These are phyloP conservation scores for Cephus pulcher DNA, from an alignment of 2,888 invertebrate species.

Conservation along the genomic window DNA sequence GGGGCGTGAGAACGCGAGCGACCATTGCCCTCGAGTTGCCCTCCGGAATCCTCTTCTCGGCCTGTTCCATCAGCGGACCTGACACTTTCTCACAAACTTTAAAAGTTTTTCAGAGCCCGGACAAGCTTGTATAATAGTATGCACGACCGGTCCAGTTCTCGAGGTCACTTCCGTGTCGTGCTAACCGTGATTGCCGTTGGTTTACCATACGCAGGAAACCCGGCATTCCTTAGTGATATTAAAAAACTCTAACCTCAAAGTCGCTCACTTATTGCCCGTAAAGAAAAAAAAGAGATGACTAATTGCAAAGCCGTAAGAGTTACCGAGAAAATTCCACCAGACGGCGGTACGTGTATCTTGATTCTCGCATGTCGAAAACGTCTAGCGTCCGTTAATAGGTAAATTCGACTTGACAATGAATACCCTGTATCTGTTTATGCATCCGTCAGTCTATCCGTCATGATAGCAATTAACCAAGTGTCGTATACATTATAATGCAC, in stretches of 20 bases:
- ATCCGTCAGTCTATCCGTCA: slow-evolving; percentile 33
- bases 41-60: slow-evolving; percentile 41
- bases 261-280: slow-evolving; percentile 46
- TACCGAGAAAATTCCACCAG: no score
- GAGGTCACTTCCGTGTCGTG: slow-evolving; percentile 45
- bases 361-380: no score
- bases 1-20: slow-evolving; percentile 58
- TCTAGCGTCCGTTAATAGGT: no score
- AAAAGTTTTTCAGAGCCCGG: slow-evolving; percentile 40
- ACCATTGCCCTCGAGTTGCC: slow-evolving; percentile 44
- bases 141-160: slow-evolving; percentile 38
- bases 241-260: slow-evolving; percentile 24
- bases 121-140: slow-evolving; percentile 36
- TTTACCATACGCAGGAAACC: neutral
- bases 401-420: no score
- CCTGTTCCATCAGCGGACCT: slow-evolving; percentile 46
- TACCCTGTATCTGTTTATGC: slow-evolving; percentile 20
- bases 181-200: neutral
- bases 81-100: slow-evolving; percentile 56
- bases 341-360: no score
- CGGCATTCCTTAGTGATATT: neutral
- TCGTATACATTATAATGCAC: slow-evolving; percentile 30
- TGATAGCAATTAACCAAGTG: slow-evolving; percentile 46
- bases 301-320: no score
- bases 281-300: neutral